Base-by-base conservation (phyloP, 2,797 vertebrate genomes). In the Pseudochromis fuscus region DNA sequence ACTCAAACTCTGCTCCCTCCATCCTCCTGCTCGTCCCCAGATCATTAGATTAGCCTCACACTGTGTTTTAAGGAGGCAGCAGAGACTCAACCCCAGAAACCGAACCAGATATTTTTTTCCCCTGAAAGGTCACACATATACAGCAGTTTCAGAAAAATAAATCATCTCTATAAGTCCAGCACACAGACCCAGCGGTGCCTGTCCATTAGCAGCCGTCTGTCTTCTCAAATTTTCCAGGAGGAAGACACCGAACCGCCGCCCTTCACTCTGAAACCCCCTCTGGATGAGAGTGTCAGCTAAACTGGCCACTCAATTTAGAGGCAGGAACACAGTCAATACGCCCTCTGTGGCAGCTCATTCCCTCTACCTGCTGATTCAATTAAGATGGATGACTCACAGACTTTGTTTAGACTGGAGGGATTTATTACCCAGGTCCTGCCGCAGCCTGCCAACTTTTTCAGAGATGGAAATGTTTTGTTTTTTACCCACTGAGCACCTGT, bases 291-390 rank as follows among this genome's bases (percentile, higher is more conserved):
- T 0, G 23, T 61, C 81, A 46, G 73, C 63, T 59, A 44, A 82
- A 79, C 42, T 24, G 64, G 56, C 59, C 60, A 60, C 44, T 85
- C 76, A 71, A 60, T 84, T 85, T 73, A 83, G 72, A 67, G 49
- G 33, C 59, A 71, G 73, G 30, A 59, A 53, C 61, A 23, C 51
- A 68, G 80, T 81, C 79, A 64, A 77, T 83, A 35, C 33, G 60
- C 40, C 75, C 75, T 67, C 46, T 53, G 78, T 70, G 74, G 80
- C 70, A 77, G 75, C 76, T 75, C 67, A 53, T 78, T 90, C 70
- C 79, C 52, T 77, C 72, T 45, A 65, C 77, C 84, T 79, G 75
- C 77, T 81, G 82, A 87, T 86, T 88, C 66, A 83, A 72, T 89
- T 85, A 85, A 67, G 53, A 79, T 82, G 70, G 67, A 81, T 87